These are phyloP conservation scores for Icerya purchasi DNA, from an alignment of 2,888 invertebrate genomes.

Conservation along the genomic window DNA sequence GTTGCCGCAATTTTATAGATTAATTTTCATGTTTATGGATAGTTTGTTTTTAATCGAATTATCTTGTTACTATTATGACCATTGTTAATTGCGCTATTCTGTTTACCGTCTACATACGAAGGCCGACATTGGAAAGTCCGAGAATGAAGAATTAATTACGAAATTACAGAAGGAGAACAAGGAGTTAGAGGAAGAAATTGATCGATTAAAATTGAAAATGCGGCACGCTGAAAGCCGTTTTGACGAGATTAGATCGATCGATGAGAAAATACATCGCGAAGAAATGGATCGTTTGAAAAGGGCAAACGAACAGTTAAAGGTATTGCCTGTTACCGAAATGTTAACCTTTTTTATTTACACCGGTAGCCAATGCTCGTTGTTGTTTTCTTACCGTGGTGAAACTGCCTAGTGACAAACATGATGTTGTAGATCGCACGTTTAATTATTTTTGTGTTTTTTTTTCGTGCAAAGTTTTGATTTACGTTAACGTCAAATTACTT, in stretches of 20 bases:
- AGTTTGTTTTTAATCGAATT: too few species aligned
- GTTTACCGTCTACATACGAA: too few species aligned
- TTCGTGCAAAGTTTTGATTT: too few species aligned
- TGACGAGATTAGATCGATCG: slow-evolving; percentile 62
- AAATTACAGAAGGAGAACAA: slow-evolving; percentile 42
- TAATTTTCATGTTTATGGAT: too few species aligned
- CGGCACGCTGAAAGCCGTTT: slow-evolving; percentile 65
- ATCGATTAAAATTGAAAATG: slow-evolving; percentile 43
- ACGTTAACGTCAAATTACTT: too few species aligned
- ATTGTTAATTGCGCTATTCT: too few species aligned
- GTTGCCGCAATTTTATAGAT: too few species aligned
- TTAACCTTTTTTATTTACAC: neutral
- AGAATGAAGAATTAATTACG: slow-evolving; percentile 51
- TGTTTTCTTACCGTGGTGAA: slow-evolving; percentile 21
- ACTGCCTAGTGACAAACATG: too few species aligned
- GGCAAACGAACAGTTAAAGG: slow-evolving; percentile 83
- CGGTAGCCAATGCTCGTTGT: slow-evolving; percentile 16
- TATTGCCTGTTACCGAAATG: too few species aligned
- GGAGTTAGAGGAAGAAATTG: slow-evolving; percentile 38
- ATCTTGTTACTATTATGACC: too few species aligned
- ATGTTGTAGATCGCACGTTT: too few species aligned
- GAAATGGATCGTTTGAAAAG: slow-evolving; percentile 80
- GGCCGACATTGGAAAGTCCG: slow-evolving; percentile 74
- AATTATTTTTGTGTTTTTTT: too few species aligned
- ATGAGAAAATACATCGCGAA: slow-evolving; percentile 79